These are phyloP conservation scores for Sebastes iracundus DNA, from an alignment of 2,797 vertebrate genomes.

Conservation along the genomic window DNA sequence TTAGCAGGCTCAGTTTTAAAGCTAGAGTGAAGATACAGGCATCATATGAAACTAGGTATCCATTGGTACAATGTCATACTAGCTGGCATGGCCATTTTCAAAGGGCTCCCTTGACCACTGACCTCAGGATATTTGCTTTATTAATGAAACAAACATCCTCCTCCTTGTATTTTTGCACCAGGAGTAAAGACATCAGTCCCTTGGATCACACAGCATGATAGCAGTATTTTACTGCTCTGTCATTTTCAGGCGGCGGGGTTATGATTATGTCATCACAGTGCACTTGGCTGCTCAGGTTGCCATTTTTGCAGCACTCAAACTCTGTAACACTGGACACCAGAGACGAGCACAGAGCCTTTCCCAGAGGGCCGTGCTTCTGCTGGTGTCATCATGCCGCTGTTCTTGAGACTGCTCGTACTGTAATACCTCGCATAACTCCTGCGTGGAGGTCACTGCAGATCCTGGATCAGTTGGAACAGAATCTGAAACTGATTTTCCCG, in stretches of 20 bases:
- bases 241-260: background rate
- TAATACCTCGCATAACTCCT: constrained; percentile 22
- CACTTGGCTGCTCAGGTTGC: background rate
- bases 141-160: background rate
- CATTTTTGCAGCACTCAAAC: background rate
- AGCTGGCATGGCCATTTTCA: too few species aligned
- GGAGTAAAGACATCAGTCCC: background rate
- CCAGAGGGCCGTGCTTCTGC: constrained; percentile 1
- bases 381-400: background rate
- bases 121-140: background rate
- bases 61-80: too few species aligned
- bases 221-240: background rate
- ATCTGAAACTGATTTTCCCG: constrained; percentile 33
- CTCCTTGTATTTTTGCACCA: background rate
- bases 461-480: background rate
- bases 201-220: background rate
- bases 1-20: too few species aligned
- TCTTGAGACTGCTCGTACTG: background rate
- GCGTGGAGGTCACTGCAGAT: constrained; percentile 6
- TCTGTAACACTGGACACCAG: constrained; percentile 24
- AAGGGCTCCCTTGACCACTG: too few species aligned
- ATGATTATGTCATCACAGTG: background rate
- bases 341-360: background rate
- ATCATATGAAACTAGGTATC: too few species aligned
- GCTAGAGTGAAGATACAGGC: too few species aligned